These are phyloP conservation scores for Tor tambroides DNA, from an alignment of 2,113 vertebrate species.

Conservation along the genomic window DNA sequence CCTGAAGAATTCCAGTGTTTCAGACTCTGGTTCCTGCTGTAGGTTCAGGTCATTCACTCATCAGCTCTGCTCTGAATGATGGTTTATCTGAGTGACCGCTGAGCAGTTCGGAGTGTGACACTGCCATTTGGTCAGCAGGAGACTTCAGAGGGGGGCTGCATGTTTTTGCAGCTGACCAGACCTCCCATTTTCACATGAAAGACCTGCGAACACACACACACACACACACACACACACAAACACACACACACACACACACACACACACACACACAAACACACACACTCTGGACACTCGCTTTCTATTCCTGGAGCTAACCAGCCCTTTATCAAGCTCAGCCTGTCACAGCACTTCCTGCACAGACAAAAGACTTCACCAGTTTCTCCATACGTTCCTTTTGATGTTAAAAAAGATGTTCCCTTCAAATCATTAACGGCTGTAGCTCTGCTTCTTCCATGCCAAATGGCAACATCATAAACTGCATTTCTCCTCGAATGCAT, in stretches of 20 bases:
- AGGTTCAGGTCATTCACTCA: no score
- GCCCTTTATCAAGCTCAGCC: constrained; percentile 50
- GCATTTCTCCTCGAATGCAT: not conserved
- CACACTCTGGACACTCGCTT: constrained; percentile 38
- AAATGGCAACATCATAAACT: constrained; percentile 5
- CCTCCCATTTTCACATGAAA: constrained; percentile 75
- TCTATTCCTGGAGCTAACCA: constrained; percentile 70
- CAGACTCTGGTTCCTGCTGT: no score
- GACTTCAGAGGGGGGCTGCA: constrained; percentile 53
- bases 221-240: no score
- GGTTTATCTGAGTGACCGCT: no score
- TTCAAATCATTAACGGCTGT: not conserved
- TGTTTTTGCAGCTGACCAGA: constrained; percentile 82
- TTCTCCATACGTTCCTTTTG: not conserved
- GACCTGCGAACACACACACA: constrained; percentile 61
- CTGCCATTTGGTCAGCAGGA: constrained; percentile 73
- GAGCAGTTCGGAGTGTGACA: constrained; percentile 54
- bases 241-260: not conserved
- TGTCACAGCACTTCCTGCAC: constrained; percentile 29
- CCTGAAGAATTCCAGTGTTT: no score
- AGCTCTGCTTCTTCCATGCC: not conserved
- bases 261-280: no score
- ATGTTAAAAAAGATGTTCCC: not conserved
- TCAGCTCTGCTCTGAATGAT: no score
- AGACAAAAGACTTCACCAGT: not conserved